Percentiles rank a stretch among this genome's conserved stretches.
Evolutionary conservation across 2,888 invertebrate genomes (phyloP).

Genomic region (Pardosa pseudoannulata): DNA sequence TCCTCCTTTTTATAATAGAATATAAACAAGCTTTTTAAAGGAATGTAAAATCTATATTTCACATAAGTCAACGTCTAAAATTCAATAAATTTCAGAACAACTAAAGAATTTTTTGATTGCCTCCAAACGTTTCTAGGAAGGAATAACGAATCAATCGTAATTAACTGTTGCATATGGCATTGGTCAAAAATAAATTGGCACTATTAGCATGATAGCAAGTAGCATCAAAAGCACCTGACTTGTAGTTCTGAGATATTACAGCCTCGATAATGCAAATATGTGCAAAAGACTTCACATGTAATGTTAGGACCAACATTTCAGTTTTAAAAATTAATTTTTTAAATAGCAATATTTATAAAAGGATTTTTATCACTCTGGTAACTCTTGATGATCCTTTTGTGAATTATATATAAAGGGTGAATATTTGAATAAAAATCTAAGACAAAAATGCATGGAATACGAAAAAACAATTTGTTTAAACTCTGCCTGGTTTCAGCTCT

Average conservation of each 20-base stretch:
- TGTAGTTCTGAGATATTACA: background rate
- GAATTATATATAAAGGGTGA: background rate
- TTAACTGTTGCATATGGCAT: background rate
- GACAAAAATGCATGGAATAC: background rate
- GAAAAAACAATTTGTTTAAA: slow-evolving; percentile 50
- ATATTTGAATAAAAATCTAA: background rate
- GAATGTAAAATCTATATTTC: background rate
- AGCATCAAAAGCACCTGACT: background rate
- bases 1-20: background rate
- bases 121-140: background rate
- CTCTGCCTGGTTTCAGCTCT: slow-evolving; percentile 24
- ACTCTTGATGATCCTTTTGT: slow-evolving; percentile 1
- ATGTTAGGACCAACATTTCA: background rate
- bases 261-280: background rate
- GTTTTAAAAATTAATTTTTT: background rate
- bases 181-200: background rate
- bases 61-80: background rate
- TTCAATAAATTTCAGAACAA: background rate
- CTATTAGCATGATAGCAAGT: background rate
- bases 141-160: background rate
- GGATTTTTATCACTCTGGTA: background rate
- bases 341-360: slow-evolving; percentile 7
- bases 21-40: background rate
- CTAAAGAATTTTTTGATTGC: background rate
- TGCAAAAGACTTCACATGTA: background rate